phyloP scores from a whole-genome alignment of 2,797 vertebrate genomes.

The Takifugu rubripes region DNA sequence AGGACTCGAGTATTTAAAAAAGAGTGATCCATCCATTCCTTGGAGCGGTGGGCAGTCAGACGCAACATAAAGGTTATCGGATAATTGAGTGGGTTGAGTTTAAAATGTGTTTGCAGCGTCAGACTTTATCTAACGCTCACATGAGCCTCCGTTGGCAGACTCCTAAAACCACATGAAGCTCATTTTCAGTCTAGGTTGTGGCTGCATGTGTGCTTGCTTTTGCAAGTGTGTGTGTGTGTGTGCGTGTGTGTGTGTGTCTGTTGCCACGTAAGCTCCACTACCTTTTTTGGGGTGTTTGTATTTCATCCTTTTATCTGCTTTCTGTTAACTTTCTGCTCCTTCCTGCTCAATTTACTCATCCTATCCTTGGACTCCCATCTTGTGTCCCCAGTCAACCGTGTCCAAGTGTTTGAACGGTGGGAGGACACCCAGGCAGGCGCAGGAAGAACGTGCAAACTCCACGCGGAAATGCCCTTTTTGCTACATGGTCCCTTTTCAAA shows the following conservation, averaged over 20 bases:
- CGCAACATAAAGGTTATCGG: not conserved
- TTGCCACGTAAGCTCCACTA: slow-evolving; percentile 13
- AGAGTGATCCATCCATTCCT: too few relatives aligned
- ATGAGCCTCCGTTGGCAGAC: not conserved
- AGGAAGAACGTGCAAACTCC: too few relatives aligned
- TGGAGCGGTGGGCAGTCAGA: too few relatives aligned
- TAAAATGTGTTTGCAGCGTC: slow-evolving; percentile 14
- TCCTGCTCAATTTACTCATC: too few relatives aligned
- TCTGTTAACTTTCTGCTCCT: too few relatives aligned
- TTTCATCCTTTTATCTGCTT: too few relatives aligned
- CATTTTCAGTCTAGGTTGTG: not conserved
- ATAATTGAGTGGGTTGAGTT: not conserved
- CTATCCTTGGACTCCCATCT: too few relatives aligned
- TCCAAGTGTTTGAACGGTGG: too few relatives aligned
- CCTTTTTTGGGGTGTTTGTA: not conserved
- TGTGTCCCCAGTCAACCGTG: too few relatives aligned
- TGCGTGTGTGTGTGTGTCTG: not conserved
- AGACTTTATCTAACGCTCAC: not conserved
- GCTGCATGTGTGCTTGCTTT: slow-evolving; percentile 6
- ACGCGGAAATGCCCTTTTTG: too few relatives aligned
- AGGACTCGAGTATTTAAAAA: too few relatives aligned
- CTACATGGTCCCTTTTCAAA: not conserved
- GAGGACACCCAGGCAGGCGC: too few relatives aligned
- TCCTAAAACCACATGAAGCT: not conserved
- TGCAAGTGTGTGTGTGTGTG: not conserved